Evolutionary conservation across 2,888 invertebrate species (phyloP), one percentile per base, ranked within the genome.

Genomic region (Zhuqinia jingwanae): DNA sequence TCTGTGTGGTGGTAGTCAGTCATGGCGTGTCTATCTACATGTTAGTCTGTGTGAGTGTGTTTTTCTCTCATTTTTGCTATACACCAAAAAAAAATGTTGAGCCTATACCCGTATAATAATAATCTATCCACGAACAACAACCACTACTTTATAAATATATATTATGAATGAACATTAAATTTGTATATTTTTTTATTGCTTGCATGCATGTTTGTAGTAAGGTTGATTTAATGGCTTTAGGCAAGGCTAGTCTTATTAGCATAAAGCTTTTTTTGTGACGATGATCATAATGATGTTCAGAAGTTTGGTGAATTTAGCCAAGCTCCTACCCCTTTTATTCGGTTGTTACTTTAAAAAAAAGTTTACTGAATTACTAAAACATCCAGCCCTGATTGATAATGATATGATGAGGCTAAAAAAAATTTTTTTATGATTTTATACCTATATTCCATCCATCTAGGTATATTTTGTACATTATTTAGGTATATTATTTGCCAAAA

Each of bases 171-270:
- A 3, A 20, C 22, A 25, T 22, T 45, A 20, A 45, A 15, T 70
- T 53, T 53, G 53, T 22, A 65, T 45, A 42, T 22, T 80, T 58
- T 76, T 77, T 60, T 60, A 77, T 77, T 63, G 30, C 60, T 63
- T 47, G 25, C 45, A 60, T 78, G 78, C 27, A 17, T 73, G 45
- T 76, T 58, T 56, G 53, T 77, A 27, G 22, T 10, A 85, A 70
- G 68, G 78, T 78, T 45, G 78, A 79, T 84, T 84, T 85, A 85
- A 85, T 85, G 22, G 70, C 73, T 85, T 70, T 85, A 85, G 85
- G 78, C 78, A 85, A 73, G 70, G 25, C 78, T 50, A 60, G 85
- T 79, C 78, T 27, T 70, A 78, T 85, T 85, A 78, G 78, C 77
- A 84, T 84, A 75, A 75, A 76, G 45, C 36, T 36, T 58, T 58